Percentiles rank a stretch among this genome's conserved stretches.
These are phyloP conservation scores for Dasypolia templi DNA, from an alignment of 2,888 invertebrate genomes.

Conservation along the genomic window DNA sequence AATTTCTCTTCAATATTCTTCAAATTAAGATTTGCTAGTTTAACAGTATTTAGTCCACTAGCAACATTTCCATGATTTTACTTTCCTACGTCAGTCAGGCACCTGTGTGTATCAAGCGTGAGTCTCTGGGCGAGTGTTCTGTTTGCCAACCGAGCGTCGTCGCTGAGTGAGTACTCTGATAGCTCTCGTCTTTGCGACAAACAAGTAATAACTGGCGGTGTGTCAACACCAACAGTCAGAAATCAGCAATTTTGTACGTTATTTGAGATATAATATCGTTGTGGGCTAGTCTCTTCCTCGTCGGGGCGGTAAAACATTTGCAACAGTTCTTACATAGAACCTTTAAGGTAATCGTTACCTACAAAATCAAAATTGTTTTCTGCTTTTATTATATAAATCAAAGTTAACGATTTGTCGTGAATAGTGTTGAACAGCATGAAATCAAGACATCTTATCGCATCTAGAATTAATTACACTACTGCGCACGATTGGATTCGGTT, in stretches of 20 bases:
- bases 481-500: conserved; percentile 54
- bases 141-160: too few species aligned
- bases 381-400: conserved; percentile 35
- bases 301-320: too few species aligned
- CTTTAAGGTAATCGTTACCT: neutral
- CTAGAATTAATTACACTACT: conserved; percentile 41
- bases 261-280: neutral
- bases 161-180: too few species aligned
- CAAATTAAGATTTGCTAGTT: too few species aligned
- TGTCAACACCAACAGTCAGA: too few species aligned
- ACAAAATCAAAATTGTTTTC: conserved; percentile 14
- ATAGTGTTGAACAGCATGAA: conserved; percentile 48
- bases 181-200: too few species aligned
- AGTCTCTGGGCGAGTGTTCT: too few species aligned
- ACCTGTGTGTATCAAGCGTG: too few species aligned
- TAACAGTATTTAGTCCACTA: neutral
- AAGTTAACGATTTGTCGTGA: conserved; percentile 42
- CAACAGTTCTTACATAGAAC: neutral
- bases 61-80: neutral
- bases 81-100: too few species aligned
- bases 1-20: neutral
- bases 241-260: neutral
- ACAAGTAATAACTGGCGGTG: too few species aligned
- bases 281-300: neutral
- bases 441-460: conserved; percentile 55